Conservation (phyloP, 2,113 vertebrate genomes). For the Otolemur garnettii region DNA sequence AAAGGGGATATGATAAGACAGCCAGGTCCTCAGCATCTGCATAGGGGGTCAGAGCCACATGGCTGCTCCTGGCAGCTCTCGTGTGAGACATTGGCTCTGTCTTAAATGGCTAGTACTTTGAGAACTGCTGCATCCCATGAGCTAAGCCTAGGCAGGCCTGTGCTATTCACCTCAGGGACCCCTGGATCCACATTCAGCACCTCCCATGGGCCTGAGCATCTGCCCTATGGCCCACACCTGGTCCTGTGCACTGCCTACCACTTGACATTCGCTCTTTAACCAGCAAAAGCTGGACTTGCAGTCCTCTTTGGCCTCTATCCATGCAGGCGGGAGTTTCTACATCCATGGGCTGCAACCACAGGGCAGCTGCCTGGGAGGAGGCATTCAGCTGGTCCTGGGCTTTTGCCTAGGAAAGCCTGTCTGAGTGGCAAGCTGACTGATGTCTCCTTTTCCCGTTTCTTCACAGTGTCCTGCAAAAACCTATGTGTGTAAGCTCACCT, state of each 20-base stretch:
- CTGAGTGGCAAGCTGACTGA: no score
- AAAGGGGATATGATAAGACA: background rate
- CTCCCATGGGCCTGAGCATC: background rate
- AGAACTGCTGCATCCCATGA: no score
- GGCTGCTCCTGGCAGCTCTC: background rate
- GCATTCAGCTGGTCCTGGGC: background rate
- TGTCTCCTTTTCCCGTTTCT: no score
- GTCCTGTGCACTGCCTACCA: background rate
- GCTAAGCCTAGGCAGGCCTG: background rate
- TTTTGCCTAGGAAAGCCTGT: no score
- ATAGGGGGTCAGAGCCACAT: background rate
- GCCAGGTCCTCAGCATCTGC: background rate
- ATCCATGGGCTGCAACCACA: background rate
- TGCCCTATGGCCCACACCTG: accelerated
- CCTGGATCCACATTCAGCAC: no score
- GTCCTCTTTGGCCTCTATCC: background rate
- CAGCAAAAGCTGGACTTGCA: background rate
- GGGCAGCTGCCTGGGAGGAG: background rate
- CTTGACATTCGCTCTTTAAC: accelerated
- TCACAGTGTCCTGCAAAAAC: no score
- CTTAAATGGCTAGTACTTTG: background rate
- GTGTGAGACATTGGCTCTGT: background rate
- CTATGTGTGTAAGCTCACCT: no score
- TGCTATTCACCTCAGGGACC: no score
- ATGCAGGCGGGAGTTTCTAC: no score